Evolutionary conservation across 23 tunicate genomes (phyloP), one percentile per base, ranked within the genome.

Genomic region (Trididemnum clinides): DNA sequence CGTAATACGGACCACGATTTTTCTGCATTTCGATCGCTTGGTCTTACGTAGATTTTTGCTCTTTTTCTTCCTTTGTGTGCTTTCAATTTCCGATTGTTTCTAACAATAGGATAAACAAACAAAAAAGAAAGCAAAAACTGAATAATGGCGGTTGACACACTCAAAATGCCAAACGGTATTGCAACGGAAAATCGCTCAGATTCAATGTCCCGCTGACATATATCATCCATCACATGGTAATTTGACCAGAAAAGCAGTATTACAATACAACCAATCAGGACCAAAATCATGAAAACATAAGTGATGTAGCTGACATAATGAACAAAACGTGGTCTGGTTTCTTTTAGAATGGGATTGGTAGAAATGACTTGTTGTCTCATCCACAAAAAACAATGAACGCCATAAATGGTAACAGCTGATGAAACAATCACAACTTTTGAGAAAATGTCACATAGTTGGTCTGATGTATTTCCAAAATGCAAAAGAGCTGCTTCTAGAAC

Each of bases 171-270:
- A 51, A 72, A 89, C 4, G 94, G 88, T 22, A 89, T 44, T 21
- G 33, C 44, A 7, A 62, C 50, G 1, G 77, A 34, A 2, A 83
- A 66, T 50, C 36, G 49, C 33, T 65, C 12, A 10, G 82, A 49
- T 6, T 29, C 84, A 0, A 30, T 20, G 28, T 1, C 31, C 0
- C 85, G 25, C n/a, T 78, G 57, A 34, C 94, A 89, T 64, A 64
- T 70, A 3, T 69, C 77, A 20, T 44, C 85, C 0, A 39, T 39
- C 0, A 58, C 30, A 3, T 7, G 51, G 51, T 81, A 89, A 65
- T 89, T 88, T 30, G 88, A 77, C 94, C 94, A 89, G 84, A 77
- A 78, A 59, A 89, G 28, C 66, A 63, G 87, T 37, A 89, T 20
- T 10, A 70, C 88, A 1, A 89, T 69, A 27, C 78, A 44, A 0